Conservation (phyloP, 1,140 invertebrate species). For the Drosophila repleta region DNA sequence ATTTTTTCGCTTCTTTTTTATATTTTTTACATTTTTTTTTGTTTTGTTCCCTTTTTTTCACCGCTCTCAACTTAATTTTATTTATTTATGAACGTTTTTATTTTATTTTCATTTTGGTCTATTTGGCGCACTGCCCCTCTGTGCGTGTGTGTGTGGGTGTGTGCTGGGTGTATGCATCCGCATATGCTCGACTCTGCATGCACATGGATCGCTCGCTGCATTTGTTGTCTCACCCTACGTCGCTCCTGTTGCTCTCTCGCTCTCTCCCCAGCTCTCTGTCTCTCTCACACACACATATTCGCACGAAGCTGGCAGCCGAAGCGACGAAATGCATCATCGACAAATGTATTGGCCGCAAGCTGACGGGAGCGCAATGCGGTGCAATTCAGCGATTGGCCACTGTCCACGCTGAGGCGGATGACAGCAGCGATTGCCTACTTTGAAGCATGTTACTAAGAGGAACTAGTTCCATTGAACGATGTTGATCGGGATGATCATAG, state of each 20-base stretch:
- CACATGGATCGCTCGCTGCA: constrained; percentile 32
- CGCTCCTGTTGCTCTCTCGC: constrained; percentile 3
- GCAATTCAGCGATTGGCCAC: neutral
- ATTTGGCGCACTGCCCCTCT: constrained; percentile 23
- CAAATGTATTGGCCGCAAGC: constrained; percentile 36
- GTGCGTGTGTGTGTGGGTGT: constrained; percentile 24
- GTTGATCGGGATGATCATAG: too few species aligned
- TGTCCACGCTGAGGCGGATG: too few species aligned
- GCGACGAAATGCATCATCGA: constrained; percentile 42
- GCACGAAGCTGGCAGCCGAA: constrained; percentile 2
- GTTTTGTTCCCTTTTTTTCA: constrained; percentile 38
- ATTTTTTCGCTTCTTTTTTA: constrained; percentile 20
- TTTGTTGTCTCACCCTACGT: constrained; percentile 53
- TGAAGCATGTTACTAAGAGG: too few species aligned
- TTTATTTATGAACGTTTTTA: constrained; percentile 74
- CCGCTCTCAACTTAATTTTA: constrained; percentile 74
- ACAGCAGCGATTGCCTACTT: too few species aligned
- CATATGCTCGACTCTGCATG: constrained; percentile 40
- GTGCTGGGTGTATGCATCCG: constrained; percentile 33
- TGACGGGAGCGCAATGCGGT: constrained; percentile 32
- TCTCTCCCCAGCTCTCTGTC: constrained; percentile 9
- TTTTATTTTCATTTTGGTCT: constrained; percentile 48
- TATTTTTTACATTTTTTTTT: constrained; percentile 46
- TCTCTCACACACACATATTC: constrained; percentile 20
- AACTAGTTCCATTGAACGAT: neutral